Evolutionary conservation across 2,888 invertebrate genomes (phyloP), one percentile per base, ranked within the genome.

Genomic region (Morpho helenor): DNA sequence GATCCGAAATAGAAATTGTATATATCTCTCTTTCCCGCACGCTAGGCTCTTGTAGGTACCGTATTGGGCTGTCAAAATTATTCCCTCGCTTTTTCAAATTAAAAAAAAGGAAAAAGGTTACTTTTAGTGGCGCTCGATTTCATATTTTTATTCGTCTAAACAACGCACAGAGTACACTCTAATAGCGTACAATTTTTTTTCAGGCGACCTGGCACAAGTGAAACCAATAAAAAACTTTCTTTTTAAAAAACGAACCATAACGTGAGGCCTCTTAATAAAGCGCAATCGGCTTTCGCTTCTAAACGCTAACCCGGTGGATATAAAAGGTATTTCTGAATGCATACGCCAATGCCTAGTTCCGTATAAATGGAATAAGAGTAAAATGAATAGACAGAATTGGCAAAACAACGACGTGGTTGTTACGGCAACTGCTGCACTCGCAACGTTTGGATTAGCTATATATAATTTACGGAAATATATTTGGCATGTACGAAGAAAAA

Each of bases 371-470:
- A 68, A 68, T 63, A 68, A 74, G 76, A 79, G 73, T 73, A 75
- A 77, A 80, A 79, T 74, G 78, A 73, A 75, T 76, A 79, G 76
- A 77, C 74, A 72, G 77, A 73, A 87, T 87, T 80, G 87, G 79
- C 86, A 86, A 88, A 88, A 88, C 87, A 86, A 86, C 84, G 81
- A 80, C 76, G 73, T 68, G 64, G 84, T 84, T 77, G 72, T 82
- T 74, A 85, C 83, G 76, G 83, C 72, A 72, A 86, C 83, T 79
- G 81, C 79, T 80, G 86, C 82, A 81, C 80, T 73, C 68, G 62
- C 69, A 62, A 61, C 62, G 60, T 55, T 52, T 53, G 55, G 54
- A 54, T 56, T 63, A 61, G 22, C 9, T 48, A 52, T 31, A 23
- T 44, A 51, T 31, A 31, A 43, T 43, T 43, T 43, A 43, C 42